These are phyloP conservation scores for Caenorhabditis japonica DNA, from an alignment of 2,888 invertebrate genomes.

Conservation along the genomic window DNA sequence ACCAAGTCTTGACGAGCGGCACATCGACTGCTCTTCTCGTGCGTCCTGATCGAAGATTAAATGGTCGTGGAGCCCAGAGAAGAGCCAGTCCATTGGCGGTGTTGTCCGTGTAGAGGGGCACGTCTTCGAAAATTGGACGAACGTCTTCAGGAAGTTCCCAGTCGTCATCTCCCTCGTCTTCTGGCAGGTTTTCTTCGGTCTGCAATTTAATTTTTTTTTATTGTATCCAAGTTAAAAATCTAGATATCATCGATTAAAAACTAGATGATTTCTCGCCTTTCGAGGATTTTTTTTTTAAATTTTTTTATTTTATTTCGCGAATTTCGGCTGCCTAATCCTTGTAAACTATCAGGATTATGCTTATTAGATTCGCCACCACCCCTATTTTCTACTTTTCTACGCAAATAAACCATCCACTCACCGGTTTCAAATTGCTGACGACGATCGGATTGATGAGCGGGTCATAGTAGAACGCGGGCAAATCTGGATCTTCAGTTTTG, in stretches of 20 bases:
- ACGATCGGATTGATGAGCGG: conserved; percentile 99
- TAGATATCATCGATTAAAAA: conserved; percentile 21
- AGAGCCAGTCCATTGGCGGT: conserved; percentile 87
- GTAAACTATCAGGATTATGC: conserved; percentile 24
- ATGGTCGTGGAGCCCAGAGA: conserved; percentile 91
- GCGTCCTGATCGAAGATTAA: conserved; percentile 94
- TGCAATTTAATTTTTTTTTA: conserved; percentile 47
- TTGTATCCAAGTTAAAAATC: conserved; percentile 36
- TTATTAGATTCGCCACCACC: conserved; percentile 31
- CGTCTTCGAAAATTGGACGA: conserved; percentile 87
- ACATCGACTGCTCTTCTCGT: conserved; percentile 92
- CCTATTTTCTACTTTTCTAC: background rate
- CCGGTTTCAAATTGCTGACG: conserved; percentile 85
- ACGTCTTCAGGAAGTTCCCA: conserved; percentile 91
- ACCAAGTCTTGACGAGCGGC: conserved; percentile 95
- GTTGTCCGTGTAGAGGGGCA: conserved; percentile 96
- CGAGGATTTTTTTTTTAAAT: too few relatives aligned
- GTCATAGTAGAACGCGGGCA: conserved; percentile 99
- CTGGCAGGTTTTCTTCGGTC: conserved; percentile 86
- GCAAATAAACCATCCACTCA: conserved; percentile 39
- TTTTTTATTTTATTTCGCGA: conserved; percentile 52
- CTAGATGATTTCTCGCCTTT: conserved; percentile 46
- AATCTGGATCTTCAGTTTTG: conserved; percentile 99
- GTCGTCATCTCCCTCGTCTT: conserved; percentile 88
- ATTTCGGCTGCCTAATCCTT: conserved; percentile 45